A percentile compares a stretch with the other conserved stretches of the same genome.
Conservation (phyloP, 1,140 invertebrate genomes). For the Drosophila ficusphila region DNA sequence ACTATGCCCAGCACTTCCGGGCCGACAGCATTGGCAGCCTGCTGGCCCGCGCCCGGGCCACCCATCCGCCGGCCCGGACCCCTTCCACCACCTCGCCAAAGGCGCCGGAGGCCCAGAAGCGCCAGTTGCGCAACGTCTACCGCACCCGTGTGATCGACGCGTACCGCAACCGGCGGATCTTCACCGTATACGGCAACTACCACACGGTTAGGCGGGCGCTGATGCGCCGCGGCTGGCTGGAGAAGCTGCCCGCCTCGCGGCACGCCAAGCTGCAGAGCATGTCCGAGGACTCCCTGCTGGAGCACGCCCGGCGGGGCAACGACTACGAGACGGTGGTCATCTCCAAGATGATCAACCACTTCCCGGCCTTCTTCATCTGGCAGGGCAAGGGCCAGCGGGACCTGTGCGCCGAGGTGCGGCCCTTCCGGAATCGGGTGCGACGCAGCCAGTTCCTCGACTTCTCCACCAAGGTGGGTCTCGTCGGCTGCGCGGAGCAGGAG, state of each 20-base stretch:
- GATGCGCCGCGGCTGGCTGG: constrained; percentile 86
- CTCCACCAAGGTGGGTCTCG: constrained; percentile 87
- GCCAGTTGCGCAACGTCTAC: constrained; percentile 63
- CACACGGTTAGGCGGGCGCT: constrained; percentile 84
- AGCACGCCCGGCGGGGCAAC: constrained; percentile 74
- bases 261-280: constrained; percentile 81
- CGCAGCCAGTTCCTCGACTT: constrained; percentile 85
- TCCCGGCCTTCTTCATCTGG: constrained; percentile 87
- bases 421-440: constrained; percentile 85
- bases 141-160: constrained; percentile 75
- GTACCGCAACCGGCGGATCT: constrained; percentile 76
- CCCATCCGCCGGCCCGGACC: background rate
- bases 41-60: constrained; percentile 7
- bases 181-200: constrained; percentile 78
- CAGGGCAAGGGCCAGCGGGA: constrained; percentile 74
- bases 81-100: background rate
- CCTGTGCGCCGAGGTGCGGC: constrained; percentile 78
- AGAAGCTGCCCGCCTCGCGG: constrained; percentile 85
- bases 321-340: constrained; percentile 84
- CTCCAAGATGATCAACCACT: constrained; percentile 86
- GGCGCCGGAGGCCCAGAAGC: constrained; percentile 48
- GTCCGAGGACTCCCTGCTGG: constrained; percentile 67
- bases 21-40: constrained; percentile 19
- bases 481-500: constrained; percentile 86
- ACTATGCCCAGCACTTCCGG: background rate